Conservation (phyloP, 37 sponge, comb jelly and placozoan genomes). For the Oopsacas minuta region DNA sequence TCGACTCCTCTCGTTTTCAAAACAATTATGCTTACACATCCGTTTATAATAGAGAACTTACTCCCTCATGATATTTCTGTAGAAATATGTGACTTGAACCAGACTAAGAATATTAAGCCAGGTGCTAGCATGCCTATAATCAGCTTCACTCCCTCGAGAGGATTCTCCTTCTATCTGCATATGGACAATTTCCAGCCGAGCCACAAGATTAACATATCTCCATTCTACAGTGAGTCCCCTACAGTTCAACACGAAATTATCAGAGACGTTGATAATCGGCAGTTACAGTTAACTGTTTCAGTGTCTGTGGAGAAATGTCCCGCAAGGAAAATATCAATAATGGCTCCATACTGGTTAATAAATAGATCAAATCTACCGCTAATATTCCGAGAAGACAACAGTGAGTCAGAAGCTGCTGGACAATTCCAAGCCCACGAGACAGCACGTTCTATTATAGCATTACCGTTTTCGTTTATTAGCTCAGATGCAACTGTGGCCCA, state of each 20-base stretch:
- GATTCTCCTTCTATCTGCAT: neutral
- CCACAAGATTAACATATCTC: neutral
- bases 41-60: neutral
- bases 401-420: constrained; percentile 42
- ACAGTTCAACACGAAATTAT: neutral
- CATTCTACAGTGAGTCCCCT: neutral
- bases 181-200: neutral
- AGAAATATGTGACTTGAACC: neutral
- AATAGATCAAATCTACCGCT: constrained; percentile 74
- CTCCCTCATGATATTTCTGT: neutral
- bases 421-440: constrained; percentile 69
- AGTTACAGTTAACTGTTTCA: neutral
- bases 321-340: constrained; percentile 39
- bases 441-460: constrained; percentile 51
- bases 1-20: neutral
- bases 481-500: neutral
- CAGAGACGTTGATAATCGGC: neutral
- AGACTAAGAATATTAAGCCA: neutral
- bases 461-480: constrained; percentile 56
- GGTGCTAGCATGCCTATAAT: constrained; percentile 6
- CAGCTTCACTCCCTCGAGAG: neutral
- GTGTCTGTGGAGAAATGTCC: constrained; percentile 7
- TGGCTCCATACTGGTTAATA: constrained; percentile 67
- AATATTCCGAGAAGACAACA: constrained; percentile 55
- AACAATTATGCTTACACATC: neutral